Evolutionary conservation across 2,888 invertebrate genomes (phyloP), one percentile per base, ranked within the genome.

Genomic region (Orthosia gothica): DNA sequence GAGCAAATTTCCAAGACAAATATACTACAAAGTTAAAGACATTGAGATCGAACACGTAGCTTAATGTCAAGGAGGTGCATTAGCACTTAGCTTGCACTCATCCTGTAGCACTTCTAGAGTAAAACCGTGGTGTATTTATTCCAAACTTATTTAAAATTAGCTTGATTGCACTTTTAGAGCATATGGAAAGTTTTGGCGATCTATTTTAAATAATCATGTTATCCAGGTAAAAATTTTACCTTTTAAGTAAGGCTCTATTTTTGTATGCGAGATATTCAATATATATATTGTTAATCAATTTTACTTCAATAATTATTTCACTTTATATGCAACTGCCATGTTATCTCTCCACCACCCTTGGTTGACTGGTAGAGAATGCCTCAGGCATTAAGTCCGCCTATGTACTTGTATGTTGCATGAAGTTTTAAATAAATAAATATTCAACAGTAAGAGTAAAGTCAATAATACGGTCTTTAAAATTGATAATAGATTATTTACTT

Each of bases 31-130:
- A 26, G 5, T 18, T 32, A 13, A 62, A 5, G 5, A 12, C 16
- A 45, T 40, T 26, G 11, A 69, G 20, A 52, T 64, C 4, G 40
- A 9, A 40, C 9, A 40, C 40, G 40, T 40, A 65, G 45, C 7
- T 40, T 40, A 40, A 9, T 15, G n/a, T n/a, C 12, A 52, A 45
- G 18, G n/a, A 40, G 15, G 23, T 15, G 23, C 23, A 7, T n/a
- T 23, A 52, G 26, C 52, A 16, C 52, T 70, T n/a, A 23, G 23
- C n/a, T 54, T 66, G 26, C 23, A 54, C n/a, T 66, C 20, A 16
- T 54, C 26, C 16, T 66, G 45, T 65, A 45, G n/a, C 23, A 15
- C 18, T 45, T 23, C 7, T 2, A 16, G 45, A 5, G 7, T 40
- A 15, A 23, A 15, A 15, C 18, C 18, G 20, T 54, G 20, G 16